Evolutionary conservation across 2,888 invertebrate genomes (phyloP), one percentile per base, ranked within the genome.

Genomic region (Ennomos fuscantarius): DNA sequence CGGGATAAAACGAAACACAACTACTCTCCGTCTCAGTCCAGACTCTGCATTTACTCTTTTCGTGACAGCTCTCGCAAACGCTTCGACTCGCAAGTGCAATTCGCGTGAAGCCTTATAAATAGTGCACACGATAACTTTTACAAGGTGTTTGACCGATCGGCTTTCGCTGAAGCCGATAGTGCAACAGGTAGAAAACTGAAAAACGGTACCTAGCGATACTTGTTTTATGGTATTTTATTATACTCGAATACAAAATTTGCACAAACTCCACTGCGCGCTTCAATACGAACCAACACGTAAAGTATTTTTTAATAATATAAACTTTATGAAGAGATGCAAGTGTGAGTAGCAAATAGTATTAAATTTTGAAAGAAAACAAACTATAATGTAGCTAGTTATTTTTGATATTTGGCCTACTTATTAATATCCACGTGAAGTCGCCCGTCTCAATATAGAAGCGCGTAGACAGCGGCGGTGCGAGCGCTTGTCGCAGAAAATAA

Each of bases 171-270:
- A 68, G 57, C 37, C 66, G 43, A 62, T 70, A 48, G 43, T 47
- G 67, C 73, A 74, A 74, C 73, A 72, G 69, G 74, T 74, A 68
- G 62, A 46, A 53, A 53, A 62, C 59, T 65, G 57, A 49, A 55
- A 36, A 63, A 60, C 55, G 54, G 49, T 43, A 48, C 39, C 10
- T n/a, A n/a, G 36, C 31, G 24, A n/a, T 35, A 12, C 10, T 3
- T 11, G 12, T 8, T 51, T 55, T 52, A 55, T 43, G 49, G 43
- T 11, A 32, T 47, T 42, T 34, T 2, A 41, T 51, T 54, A 31
- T 33, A 43, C 37, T 36, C 12, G 32, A 32, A 60, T 60, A 39
- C 24, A 24, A 32, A 46, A 31, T 24, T 46, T 37, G 32, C 12
- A 47, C 8, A 11, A 24, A 24, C 24, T 24, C 15, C 8, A 9